Base-by-base conservation (phyloP, 2,888 invertebrate species). In the Homarus gammarus region DNA sequence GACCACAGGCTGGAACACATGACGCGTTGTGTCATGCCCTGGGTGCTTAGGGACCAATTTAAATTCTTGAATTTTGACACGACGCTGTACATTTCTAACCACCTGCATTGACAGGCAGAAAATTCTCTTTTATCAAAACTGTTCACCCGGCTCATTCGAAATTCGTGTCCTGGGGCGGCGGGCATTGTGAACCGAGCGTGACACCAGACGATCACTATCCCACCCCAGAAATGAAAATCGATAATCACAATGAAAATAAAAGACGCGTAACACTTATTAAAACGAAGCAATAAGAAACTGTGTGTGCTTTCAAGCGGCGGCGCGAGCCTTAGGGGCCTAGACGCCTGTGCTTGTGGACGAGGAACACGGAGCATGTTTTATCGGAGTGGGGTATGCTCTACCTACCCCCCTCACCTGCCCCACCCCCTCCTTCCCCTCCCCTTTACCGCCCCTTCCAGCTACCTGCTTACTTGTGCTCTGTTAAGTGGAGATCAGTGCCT, bases 301-400 rank as follows among this genome's bases (percentile, higher is more conserved):
- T 22, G 56, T 44, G 85, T 85, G 78, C 77, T 68, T 85, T 85
- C 70, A 70, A 68, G 73, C n/a, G 77, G n/a, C n/a, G 3, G 77
- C 49, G 64, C 70, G 85, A 85, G 68, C 85, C 85, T 40, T 78
- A 70, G 38, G 85, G 85, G 85, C 73, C 44, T 68, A 64, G 68
- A 12, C 22, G 72, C 64, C 27, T 33, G 82, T 64, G 64, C 36
- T 36, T 56, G 40, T 22, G 73, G 22, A 40, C 40, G 73, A 22
- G 40, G 64, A 64, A 27, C 27, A 64, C 3, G 18, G 22, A 27
- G 64, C 64, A 64, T 64, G 64, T 64, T 64, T 64, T 64, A 64
- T n/a, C 64, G 64, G 64, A 15, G 15, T 56, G 44, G 44, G 56
- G 22, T 15, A 15, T 56, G 56, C 22, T 3, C 22, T 56, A 3